phyloP scores from a whole-genome alignment of 2,113 vertebrate species.

The human (Homo sapiens) region DNA sequence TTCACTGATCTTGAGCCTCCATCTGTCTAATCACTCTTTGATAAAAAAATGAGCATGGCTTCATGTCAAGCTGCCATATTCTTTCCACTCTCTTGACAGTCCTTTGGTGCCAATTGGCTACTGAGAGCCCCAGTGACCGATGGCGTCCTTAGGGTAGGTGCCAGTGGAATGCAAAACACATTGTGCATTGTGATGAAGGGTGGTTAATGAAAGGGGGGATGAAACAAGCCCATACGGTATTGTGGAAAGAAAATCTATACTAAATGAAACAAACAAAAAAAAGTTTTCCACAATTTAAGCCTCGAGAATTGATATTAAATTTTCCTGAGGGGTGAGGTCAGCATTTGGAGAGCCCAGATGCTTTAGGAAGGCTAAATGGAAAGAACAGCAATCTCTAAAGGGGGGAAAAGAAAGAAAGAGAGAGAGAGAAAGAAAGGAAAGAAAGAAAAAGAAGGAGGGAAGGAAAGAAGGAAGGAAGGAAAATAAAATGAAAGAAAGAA shows the following conservation, averaged over 20 bases:
- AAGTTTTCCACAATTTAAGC: background rate
- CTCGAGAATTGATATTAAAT: background rate
- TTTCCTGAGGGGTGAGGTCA: slow-evolving; percentile 53
- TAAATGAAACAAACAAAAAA: slow-evolving; percentile 1
- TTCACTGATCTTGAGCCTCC: background rate
- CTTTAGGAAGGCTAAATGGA: slow-evolving; percentile 54
- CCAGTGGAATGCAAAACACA: background rate
- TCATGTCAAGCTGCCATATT: background rate
- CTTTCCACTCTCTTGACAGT: background rate
- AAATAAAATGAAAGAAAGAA: background rate
- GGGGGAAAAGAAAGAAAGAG: background rate
- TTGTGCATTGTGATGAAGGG: background rate
- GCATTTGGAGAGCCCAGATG: background rate
- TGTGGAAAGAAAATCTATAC: background rate
- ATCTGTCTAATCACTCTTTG: background rate
- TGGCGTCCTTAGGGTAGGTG: background rate
- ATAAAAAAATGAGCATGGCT: background rate
- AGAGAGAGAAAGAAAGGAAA: too few species aligned
- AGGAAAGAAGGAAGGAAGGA: too few species aligned
- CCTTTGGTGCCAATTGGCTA: too few species aligned
- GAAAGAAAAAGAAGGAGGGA: too few species aligned
- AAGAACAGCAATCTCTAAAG: slow-evolving; percentile 44
- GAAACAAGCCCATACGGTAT: background rate
- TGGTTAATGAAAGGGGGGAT: background rate
- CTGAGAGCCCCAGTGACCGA: background rate